Base-by-base conservation (phyloP, 2,888 invertebrate species). In the Carterocephalus palaemon region DNA sequence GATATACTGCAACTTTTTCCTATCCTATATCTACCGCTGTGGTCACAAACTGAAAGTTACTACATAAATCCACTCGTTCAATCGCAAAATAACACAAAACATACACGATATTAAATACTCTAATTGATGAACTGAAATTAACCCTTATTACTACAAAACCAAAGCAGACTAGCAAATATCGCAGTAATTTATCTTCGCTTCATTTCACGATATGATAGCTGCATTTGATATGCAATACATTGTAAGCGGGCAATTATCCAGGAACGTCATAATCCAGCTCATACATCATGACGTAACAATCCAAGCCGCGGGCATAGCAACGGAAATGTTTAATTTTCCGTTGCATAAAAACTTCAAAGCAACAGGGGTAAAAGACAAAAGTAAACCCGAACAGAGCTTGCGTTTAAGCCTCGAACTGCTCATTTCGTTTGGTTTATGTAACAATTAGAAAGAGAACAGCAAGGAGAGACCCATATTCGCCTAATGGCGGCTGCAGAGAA, bases 341-440 rank as follows among this genome's bases (percentile, higher is more conserved):
- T 33, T 40, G 26, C 33, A 23, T 33, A 33, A 41, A 16, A 16
- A 8, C 16, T 40, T 23, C 13, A 32, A 26, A 33, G 24, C 22
- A 8, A 12, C 33, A 26, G 26, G 26, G 16, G 26, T 33, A 41
- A 17, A 19, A 16, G 9, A 28, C 16, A 28, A 28, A 39, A 28
- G 28, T 15, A 28, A 16, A 29, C 9, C 20, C 17, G 16, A 29
- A 37, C 29, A 40, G 6, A 26, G 26, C 16, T 23, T 20, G 31
- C 22, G n/a, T 29, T 39, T 23, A 51, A 56, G 56, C 52, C 52
- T 54, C 48, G 56, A 62, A 71, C 62, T 61, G 64, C 72, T 63
- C 70, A 65, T 73, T 76, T 70, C 67, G 68, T 76, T 76, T 70
- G 71, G 70, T 76, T 79, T 75, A 78, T 75, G 70, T 71, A 70